Base-by-base conservation (phyloP, 92 coral and sea anemone genomes). In the Virgularia gustaviana region DNA sequence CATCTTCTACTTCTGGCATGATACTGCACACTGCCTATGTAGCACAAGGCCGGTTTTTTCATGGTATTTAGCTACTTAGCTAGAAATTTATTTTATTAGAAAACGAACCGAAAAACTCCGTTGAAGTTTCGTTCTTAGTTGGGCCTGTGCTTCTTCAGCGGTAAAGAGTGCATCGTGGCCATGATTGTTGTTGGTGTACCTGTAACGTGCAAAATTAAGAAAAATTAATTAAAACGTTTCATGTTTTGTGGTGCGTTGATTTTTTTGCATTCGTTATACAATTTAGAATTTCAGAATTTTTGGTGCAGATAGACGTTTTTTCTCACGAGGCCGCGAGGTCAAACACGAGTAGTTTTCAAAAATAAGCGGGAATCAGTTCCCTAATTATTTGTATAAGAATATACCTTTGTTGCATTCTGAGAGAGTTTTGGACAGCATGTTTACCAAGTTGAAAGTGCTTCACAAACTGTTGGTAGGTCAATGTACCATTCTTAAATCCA, bases 401-500 rank as follows among this genome's bases (percentile, higher is more conserved):
- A 8, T 62, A 90, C 96, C 91, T 87, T 35, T 77, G 78, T 52
- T 52, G 11, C 29, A 52, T 3, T 3, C 1, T 12, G 31, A 1
- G 58, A 65, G 2, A 37, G 30, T 65, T 23, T 42, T 37, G 56
- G 3, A 16, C 95, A 83, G 80, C 85, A 3, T 96, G 86, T 22
- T 90, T 77, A 45, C 89, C 85, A 76, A 82, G 90, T 66, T 89
- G 96, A 59, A 91, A 91, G 44, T 89, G 72, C 58, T 91, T 90
- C 66, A 91, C 19, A 77, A 91, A 91, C 49, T 86, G 89, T 72
- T 83, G 70, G 73, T 89, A 91, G 9, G 90, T 63, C 35, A 89
- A 73, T 45, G 87, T 91, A 24, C 94, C 96, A 75, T 86, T 84
- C 77, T 85, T 90, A 68, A 91, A 91, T 1, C 97, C 96, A 55